Evolutionary conservation across 1,140 invertebrate genomes (phyloP).

Genomic region (Prorops nasuta): DNA sequence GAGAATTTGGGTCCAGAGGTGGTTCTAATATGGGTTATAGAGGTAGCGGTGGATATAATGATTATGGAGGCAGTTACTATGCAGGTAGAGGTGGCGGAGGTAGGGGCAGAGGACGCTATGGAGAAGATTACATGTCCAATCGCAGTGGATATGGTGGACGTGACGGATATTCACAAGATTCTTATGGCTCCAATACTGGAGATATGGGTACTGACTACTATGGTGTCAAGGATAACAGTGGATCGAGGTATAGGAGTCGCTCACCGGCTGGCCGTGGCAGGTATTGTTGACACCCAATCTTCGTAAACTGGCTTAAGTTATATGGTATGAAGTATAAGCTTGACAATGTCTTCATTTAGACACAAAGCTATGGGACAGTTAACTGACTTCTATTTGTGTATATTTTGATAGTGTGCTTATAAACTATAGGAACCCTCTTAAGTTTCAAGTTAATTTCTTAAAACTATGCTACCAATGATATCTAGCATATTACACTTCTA

Average conservation of each 20-base stretch:
- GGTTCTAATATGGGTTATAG: conserved; percentile 43
- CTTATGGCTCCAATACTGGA: conserved; percentile 39
- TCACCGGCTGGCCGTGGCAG: conserved; percentile 59
- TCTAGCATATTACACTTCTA: no score
- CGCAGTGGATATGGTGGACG: conserved; percentile 42
- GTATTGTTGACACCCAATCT: conserved; percentile 47
- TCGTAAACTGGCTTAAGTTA: conserved; percentile 27
- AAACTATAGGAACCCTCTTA: no score
- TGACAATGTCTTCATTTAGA: no score
- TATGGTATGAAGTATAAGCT: no score
- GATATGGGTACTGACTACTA: conserved; percentile 49
- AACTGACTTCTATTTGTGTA: no score
- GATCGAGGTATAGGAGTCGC: conserved; percentile 58
- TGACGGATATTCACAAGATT: conserved; percentile 47
- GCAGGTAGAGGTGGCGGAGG: conserved; percentile 49
- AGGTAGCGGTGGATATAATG: conserved; percentile 55
- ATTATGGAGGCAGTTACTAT: conserved; percentile 54
- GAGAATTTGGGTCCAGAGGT: conserved; percentile 44
- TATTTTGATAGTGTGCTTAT: no score
- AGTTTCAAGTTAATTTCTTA: no score
- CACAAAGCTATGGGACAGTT: no score
- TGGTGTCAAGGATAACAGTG: conserved; percentile 47
- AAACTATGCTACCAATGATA: no score
- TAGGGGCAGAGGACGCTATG: conserved; percentile 46
- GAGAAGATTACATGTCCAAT: conserved; percentile 44